These are phyloP conservation scores for Sinosuthora webbiana DNA, from an alignment of 2,113 vertebrate genomes.

Conservation along the genomic window DNA sequence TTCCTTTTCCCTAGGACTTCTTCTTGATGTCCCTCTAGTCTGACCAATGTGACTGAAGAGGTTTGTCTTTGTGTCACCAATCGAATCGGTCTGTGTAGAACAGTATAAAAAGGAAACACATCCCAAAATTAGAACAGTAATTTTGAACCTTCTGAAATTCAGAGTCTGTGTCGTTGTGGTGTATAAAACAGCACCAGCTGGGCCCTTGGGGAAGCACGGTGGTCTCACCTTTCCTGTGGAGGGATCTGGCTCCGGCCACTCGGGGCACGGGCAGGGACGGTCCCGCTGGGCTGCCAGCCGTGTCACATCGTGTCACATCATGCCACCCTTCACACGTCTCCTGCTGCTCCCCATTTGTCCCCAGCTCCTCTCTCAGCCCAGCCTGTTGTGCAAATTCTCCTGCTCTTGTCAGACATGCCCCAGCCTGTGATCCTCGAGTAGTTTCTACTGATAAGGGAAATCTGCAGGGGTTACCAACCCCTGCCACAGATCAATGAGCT, in stretches of 20 bases:
- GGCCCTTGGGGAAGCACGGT: accelerated
- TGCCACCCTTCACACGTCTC: background rate
- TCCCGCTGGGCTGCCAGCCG: accelerated
- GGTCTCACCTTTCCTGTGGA: accelerated
- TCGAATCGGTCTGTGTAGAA: too few species aligned
- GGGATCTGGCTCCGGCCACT: background rate
- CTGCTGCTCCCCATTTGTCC: background rate
- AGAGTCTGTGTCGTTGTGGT: too few species aligned
- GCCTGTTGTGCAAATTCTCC: background rate
- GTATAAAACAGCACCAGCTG: too few species aligned
- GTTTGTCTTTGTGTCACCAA: too few species aligned
- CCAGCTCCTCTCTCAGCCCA: background rate
- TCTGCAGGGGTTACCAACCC: background rate
- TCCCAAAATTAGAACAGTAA: too few species aligned
- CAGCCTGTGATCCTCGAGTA: background rate
- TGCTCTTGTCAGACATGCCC: background rate
- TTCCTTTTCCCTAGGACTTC: too few species aligned
- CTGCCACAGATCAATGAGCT: background rate
- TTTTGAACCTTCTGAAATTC: too few species aligned
- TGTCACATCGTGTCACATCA: background rate
- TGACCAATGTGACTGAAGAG: too few species aligned
- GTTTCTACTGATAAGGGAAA: background rate
- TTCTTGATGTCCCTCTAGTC: too few species aligned
- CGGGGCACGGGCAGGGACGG: background rate
- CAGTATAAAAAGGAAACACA: too few species aligned